phyloP scores from a whole-genome alignment of 2,113 vertebrate genomes.

The Odontesthes bonariensis region DNA sequence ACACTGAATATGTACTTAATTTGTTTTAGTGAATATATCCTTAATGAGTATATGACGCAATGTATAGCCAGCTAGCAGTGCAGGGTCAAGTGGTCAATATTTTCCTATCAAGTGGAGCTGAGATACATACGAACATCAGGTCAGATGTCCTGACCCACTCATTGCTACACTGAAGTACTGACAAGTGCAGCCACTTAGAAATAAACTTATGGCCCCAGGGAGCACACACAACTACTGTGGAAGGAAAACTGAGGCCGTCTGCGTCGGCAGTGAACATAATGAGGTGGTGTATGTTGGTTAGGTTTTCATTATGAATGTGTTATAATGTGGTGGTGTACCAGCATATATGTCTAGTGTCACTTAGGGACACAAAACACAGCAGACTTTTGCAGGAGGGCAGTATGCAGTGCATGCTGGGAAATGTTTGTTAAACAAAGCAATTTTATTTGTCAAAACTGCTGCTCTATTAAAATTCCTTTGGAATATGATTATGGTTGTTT shows the following conservation, averaged over 20 bases:
- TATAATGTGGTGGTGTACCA: slow-evolving; percentile 32
- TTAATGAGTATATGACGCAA: slow-evolving; percentile 14
- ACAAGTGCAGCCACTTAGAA: slow-evolving; percentile 56
- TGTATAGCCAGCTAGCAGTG: slow-evolving; percentile 7
- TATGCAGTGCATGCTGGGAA: background rate
- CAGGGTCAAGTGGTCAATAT: slow-evolving; percentile 68
- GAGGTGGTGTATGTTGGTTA: slow-evolving; percentile 42
- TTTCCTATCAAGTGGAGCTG: slow-evolving; percentile 60
- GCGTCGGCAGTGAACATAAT: slow-evolving; percentile 45
- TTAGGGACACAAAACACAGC: slow-evolving; percentile 23
- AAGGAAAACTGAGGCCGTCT: slow-evolving; percentile 46
- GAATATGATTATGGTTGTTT: slow-evolving; percentile 45
- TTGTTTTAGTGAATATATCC: slow-evolving; percentile 16
- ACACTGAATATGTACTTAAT: background rate
- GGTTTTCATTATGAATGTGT: slow-evolving; percentile 63
- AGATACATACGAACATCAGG: slow-evolving; percentile 53
- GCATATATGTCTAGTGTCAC: slow-evolving; percentile 30
- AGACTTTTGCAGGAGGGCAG: slow-evolving; percentile 18
- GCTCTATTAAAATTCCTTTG: slow-evolving; percentile 28
- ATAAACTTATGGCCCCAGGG: slow-evolving; percentile 32
- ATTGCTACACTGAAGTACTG: slow-evolving; percentile 29
- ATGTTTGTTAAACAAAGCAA: slow-evolving; percentile 38
- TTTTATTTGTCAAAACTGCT: slow-evolving; percentile 22
- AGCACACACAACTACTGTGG: slow-evolving; percentile 25
- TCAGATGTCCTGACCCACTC: slow-evolving; percentile 57